Conservation (phyloP, 2,113 vertebrate species). For the Felis catus region DNA sequence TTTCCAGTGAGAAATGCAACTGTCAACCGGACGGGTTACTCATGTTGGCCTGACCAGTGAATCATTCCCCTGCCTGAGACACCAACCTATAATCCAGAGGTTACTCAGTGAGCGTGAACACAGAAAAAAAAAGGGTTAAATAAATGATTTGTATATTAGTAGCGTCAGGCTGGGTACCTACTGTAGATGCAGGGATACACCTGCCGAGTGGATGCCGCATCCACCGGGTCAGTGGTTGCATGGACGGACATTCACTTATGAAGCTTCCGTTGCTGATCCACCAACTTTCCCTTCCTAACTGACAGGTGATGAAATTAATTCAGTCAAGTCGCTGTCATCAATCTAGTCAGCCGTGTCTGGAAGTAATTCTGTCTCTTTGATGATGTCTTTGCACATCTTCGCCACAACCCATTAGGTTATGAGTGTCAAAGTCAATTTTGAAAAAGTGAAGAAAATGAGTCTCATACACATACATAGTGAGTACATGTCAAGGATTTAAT, state of each 20-base stretch:
- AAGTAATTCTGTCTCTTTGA: slow-evolving; percentile 11
- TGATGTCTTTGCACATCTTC: background rate
- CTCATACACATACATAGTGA: background rate
- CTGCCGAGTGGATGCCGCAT: background rate
- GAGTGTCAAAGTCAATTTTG: slow-evolving; percentile 35
- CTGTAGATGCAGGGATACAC: background rate
- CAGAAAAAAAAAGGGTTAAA: background rate
- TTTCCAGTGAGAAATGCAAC: background rate
- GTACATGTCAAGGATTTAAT: background rate
- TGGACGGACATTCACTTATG: background rate
- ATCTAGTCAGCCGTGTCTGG: background rate
- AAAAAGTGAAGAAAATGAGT: background rate
- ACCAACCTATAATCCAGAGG: background rate
- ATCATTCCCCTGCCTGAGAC: background rate
- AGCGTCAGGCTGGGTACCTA: background rate
- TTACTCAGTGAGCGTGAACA: background rate
- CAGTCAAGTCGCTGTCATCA: background rate
- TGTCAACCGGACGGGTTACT: background rate
- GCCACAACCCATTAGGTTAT: background rate
- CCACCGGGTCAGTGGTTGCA: background rate
- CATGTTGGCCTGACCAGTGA: background rate
- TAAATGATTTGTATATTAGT: background rate
- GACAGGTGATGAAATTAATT: background rate
- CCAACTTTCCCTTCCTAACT: background rate
- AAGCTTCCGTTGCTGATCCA: background rate